Base-by-base conservation (phyloP, 1,140 invertebrate genomes). In the Caerostris extrusa region DNA sequence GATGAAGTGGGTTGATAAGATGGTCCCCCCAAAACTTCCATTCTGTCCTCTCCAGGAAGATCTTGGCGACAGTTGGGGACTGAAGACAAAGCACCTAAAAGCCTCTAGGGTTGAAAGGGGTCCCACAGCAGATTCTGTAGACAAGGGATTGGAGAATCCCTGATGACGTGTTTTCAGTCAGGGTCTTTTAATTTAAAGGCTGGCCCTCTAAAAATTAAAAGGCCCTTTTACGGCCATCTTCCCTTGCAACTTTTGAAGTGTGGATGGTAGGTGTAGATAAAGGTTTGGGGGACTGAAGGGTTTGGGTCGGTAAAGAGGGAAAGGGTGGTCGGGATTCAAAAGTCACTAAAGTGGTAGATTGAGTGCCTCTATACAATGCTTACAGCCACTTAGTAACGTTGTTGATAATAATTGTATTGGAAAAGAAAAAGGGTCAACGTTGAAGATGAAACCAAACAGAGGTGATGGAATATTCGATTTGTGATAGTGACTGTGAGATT, bases 1-100 rank as follows among this genome's bases (percentile, higher is more conserved):
- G 90, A 91, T 91, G 90, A 91, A 91, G 90, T 60, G 88, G 90
- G 1, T 57, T 57, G 90, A 91, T 91, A 91, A 7, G 14, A n/a
- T 56, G 88, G 71, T 19, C 34, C 77, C 56, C 83, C 64, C 58
- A 85, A 85, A 85, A 85, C 58, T 88, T 88, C 86, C 86, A 5
- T 88, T 53, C 55, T 34, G 12, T 10, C 55, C 82, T 85, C 82
- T 77, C 34, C 34, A 50, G 12, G 34, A 34, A 77, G 71, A 77
- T 77, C 71, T 77, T 77, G 14, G 87, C 53, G 34, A 60, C 50
- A 53, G 14, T 55, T 55, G 61, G 61, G 50, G 69, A 71, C 55
- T n/a, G 67, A 77, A 77, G 88, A 91, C 56, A 91, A 91, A 91
- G 69, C 67, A 7, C 71, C n/a, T 55, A 34, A 19, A 55, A 56